phyloP scores from a whole-genome alignment of 2,888 invertebrate species.

The Drosophila suboccidentalis region DNA sequence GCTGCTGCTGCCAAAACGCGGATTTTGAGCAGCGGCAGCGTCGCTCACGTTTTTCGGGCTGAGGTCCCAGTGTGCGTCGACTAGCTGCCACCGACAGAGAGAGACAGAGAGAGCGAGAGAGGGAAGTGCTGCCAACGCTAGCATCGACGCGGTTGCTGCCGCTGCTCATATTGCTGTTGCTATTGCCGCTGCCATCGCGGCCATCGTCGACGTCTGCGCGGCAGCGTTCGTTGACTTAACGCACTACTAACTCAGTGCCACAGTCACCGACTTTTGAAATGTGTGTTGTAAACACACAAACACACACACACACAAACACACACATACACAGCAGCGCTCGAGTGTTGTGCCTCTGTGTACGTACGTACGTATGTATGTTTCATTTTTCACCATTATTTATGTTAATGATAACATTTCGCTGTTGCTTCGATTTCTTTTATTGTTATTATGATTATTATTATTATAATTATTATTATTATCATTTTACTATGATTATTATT shows the following conservation, averaged over 20 bases:
- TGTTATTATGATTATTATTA: neutral
- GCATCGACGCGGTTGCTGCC: conserved; percentile 30
- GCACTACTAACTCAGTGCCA: conserved; percentile 85
- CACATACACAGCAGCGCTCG: neutral
- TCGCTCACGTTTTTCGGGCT: neutral
- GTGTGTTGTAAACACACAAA: conserved; percentile 75
- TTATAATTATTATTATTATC: too few relatives aligned
- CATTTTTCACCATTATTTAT: conserved; percentile 71
- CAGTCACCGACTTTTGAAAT: conserved; percentile 84
- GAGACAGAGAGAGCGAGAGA: conserved; percentile 8
- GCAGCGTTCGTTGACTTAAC: conserved; percentile 83
- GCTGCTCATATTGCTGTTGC: conserved; percentile 31
- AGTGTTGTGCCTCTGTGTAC: conserved; percentile 10
- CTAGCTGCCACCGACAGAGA: conserved; percentile 32
- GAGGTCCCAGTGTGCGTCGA: neutral
- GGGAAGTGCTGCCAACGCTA: conserved; percentile 38
- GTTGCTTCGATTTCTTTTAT: conserved; percentile 17
- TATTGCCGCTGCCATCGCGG: conserved; percentile 40
- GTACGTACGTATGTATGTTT: conserved; percentile 12
- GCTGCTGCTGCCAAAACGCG: conserved; percentile 25
- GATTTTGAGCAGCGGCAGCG: conserved; percentile 32
- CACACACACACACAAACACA: conserved; percentile 9
- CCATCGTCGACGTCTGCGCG: conserved; percentile 68
- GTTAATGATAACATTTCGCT: conserved; percentile 60
- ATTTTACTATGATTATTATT: too few relatives aligned